Conservation (phyloP, 2,797 vertebrate genomes). For the Tokudaia tokunoshimensis region DNA sequence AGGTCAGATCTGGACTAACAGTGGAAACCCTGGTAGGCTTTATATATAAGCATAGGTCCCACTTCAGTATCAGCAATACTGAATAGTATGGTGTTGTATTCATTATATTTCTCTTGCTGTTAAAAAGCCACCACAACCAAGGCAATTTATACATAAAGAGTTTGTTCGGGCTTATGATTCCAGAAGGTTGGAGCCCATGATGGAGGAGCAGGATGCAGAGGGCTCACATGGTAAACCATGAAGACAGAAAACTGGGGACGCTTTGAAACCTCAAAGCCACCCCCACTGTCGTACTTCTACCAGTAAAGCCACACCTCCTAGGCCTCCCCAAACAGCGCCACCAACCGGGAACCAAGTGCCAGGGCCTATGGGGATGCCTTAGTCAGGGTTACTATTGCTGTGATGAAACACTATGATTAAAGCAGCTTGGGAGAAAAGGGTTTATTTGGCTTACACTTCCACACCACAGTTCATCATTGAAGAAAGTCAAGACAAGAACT, state of each 20-base stretch:
- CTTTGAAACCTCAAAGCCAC: not conserved
- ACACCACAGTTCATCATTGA: not conserved
- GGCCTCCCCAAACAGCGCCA: not conserved
- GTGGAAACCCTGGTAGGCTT: not conserved
- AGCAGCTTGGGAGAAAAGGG: not conserved
- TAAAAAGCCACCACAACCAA: not conserved
- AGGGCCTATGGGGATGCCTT: not conserved
- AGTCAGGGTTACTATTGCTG: not conserved
- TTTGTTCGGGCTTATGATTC: not conserved
- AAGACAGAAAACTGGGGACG: not conserved
- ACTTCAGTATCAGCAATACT: not conserved
- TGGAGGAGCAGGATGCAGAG: not conserved
- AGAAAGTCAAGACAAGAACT: not conserved
- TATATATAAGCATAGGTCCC: not conserved
- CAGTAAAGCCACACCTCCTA: not conserved
- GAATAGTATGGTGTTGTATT: not conserved
- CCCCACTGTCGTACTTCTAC: not conserved
- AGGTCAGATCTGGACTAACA: not conserved
- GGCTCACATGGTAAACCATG: not conserved
- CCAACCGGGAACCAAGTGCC: not conserved
- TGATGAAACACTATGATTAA: not conserved
- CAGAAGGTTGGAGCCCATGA: not conserved
- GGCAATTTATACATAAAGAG: too few relatives aligned
- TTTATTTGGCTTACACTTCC: not conserved
- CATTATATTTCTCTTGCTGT: not conserved